Evolutionary conservation across 2,888 invertebrate species (phyloP).

Genomic region (Synergus laeviventris): DNA sequence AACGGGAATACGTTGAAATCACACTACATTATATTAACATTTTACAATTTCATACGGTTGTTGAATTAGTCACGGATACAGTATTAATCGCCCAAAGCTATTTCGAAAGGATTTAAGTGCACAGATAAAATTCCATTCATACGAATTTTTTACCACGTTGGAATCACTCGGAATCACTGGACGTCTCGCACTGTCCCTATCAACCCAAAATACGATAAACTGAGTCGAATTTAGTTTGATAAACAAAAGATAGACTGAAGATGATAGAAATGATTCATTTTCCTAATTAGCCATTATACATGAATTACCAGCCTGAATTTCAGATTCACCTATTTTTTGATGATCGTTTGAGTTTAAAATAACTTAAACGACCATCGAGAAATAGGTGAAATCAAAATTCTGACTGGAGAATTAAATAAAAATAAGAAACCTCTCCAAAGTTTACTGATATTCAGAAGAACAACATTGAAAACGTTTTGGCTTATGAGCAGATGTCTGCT

Average conservation of each 20-base stretch:
- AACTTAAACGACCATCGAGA: too few relatives aligned
- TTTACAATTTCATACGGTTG: slow-evolving; percentile 39
- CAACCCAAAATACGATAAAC: neutral
- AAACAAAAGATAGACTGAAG: neutral
- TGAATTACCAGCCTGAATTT: neutral
- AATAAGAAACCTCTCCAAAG: neutral
- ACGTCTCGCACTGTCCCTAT: neutral
- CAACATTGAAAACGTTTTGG: neutral
- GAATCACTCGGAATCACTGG: slow-evolving; percentile 24
- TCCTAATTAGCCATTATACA: slow-evolving; percentile 2
- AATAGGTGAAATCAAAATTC: too few relatives aligned
- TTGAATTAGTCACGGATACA: slow-evolving; percentile 40
- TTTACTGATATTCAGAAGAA: neutral
- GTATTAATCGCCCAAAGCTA: slow-evolving; percentile 39
- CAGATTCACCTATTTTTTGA: neutral
- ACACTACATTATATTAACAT: slow-evolving; percentile 27
- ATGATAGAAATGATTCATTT: slow-evolving; percentile 12
- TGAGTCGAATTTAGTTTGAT: slow-evolving; percentile 6
- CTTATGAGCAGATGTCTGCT: neutral
- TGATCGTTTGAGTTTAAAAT: too few relatives aligned
- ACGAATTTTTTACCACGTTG: slow-evolving; percentile 27
- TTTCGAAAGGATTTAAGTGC: slow-evolving; percentile 42
- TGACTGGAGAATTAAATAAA: neutral
- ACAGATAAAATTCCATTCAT: slow-evolving; percentile 38
- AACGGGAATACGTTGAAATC: slow-evolving; percentile 12